Percentiles rank a stretch among this genome's conserved stretches.
Conservation (phyloP, 2,113 vertebrate species). For the Ibidorhyncha struthersii region DNA sequence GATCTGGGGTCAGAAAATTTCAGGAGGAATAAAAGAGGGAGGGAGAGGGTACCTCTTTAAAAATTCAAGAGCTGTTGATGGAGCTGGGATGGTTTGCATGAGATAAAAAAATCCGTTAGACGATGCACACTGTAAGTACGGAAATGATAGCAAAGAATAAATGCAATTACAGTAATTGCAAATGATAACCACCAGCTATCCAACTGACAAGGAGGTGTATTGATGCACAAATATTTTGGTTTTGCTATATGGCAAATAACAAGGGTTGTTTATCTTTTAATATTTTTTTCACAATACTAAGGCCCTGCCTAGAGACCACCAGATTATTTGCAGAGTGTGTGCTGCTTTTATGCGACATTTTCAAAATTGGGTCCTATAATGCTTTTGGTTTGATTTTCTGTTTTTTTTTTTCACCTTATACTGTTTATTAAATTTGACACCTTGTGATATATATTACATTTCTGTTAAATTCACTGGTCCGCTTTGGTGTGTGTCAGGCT, state of each 20-base stretch:
- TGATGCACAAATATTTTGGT: neutral
- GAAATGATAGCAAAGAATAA: neutral
- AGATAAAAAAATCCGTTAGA: conserved; percentile 47
- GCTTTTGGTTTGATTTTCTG: neutral
- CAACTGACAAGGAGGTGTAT: neutral
- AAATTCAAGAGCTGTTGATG: conserved; percentile 49
- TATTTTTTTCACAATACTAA: neutral
- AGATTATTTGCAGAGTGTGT: neutral
- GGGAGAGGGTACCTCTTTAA: conserved; percentile 28
- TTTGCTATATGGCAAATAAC: neutral
- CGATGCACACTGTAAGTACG: neutral
- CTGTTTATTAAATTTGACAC: neutral
- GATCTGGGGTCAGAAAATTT: conserved; percentile 61
- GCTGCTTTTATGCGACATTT: neutral
- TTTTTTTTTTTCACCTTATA: neutral
- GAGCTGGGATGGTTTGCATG: conserved; percentile 45
- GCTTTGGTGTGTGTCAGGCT: neutral
- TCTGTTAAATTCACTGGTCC: neutral
- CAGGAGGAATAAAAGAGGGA: conserved; percentile 12
- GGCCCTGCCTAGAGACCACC: neutral
- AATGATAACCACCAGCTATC: neutral
- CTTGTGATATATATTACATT: neutral
- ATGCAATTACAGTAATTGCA: neutral
- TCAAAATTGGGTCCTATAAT: neutral
- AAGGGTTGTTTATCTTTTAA: neutral